Percentiles rank a stretch among this genome's conserved stretches.
Conservation (phyloP, 2,888 invertebrate species). For the Amblyjoppa proteus region DNA sequence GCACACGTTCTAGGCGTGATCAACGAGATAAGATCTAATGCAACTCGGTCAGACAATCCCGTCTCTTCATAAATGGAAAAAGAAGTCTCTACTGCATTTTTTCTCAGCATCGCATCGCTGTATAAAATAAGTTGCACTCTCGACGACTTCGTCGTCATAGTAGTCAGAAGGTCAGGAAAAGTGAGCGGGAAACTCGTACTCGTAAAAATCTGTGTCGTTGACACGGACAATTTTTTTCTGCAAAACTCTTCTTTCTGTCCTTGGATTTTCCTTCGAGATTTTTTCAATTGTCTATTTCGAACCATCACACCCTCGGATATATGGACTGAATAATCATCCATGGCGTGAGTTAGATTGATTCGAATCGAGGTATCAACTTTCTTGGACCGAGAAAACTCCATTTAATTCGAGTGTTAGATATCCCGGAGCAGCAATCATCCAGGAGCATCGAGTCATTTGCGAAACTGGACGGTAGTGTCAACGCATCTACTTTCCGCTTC, state of each 20-base stretch:
- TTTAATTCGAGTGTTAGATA: constrained; percentile 50
- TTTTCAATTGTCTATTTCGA: not conserved
- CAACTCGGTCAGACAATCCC: constrained; percentile 28
- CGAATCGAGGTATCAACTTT: not conserved
- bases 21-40: constrained; percentile 40
- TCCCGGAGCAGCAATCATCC: constrained; percentile 13
- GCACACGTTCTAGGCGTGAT: constrained; percentile 20
- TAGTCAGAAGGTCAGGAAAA: constrained; percentile 30
- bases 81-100: constrained; percentile 18
- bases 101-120: constrained; percentile 9
- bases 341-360: constrained; percentile 35
- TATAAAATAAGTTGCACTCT: constrained; percentile 7
- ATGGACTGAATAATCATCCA: not conserved
- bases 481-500: constrained; percentile 17
- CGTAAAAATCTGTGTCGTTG: constrained; percentile 33
- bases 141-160: not conserved
- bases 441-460: constrained; percentile 36
- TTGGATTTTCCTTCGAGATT: not conserved
- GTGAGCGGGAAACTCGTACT: constrained; percentile 22
- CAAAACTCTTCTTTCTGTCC: not conserved
- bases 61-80: constrained; percentile 13
- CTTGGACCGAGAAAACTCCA: constrained; percentile 32
- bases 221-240: constrained; percentile 20
- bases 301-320: not conserved
- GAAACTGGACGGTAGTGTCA: constrained; percentile 23